Conservation (phyloP, 2,888 invertebrate genomes). For the Protula sp. region DNA sequence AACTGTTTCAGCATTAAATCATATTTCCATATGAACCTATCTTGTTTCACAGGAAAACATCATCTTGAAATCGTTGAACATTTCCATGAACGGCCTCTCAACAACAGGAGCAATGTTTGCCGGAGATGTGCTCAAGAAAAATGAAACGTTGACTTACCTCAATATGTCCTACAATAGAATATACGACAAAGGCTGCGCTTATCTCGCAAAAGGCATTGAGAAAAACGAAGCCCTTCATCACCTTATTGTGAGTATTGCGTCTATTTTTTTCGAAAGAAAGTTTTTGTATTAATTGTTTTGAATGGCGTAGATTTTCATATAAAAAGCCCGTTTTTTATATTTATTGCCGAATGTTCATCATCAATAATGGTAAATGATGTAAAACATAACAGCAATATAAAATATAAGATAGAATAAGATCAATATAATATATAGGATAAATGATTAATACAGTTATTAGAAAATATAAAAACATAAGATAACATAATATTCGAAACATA, state of each 20-base stretch:
- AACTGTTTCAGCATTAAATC: too few species aligned
- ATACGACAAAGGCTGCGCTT: background rate
- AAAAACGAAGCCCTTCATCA: background rate
- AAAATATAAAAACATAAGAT: too few species aligned
- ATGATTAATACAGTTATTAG: too few species aligned
- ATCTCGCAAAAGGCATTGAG: background rate
- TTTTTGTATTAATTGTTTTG: too few species aligned
- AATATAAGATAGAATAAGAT: too few species aligned
- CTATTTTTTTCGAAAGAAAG: background rate
- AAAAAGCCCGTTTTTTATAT: too few species aligned
- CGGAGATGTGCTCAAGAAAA: background rate
- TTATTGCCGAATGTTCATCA: too few species aligned
- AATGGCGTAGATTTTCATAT: too few species aligned
- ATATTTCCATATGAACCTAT: background rate
- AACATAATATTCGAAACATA: too few species aligned
- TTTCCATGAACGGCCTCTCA: slow-evolving; percentile 1
- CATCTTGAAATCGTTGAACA: background rate
- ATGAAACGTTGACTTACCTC: background rate
- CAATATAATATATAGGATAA: too few species aligned
- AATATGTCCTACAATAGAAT: background rate
- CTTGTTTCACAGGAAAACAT: background rate
- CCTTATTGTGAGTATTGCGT: background rate
- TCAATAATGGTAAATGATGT: too few species aligned
- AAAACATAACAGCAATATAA: too few species aligned
- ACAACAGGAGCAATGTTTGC: background rate